Conservation (phyloP, 2,888 invertebrate genomes). For the Dimorphilus gyrociliatus region DNA sequence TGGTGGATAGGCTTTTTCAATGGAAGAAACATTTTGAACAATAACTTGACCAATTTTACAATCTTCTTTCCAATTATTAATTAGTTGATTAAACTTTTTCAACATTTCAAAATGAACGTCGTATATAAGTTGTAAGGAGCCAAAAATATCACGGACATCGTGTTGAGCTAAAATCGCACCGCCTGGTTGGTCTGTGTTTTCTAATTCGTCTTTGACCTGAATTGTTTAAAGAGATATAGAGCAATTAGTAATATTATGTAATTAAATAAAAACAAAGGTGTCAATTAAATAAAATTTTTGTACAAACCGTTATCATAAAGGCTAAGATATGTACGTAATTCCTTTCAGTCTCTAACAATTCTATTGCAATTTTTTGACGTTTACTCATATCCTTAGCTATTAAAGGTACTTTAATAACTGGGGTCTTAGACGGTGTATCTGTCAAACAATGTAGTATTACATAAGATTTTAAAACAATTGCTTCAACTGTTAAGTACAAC, state of each 20-base stretch:
- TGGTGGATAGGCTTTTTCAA: slow-evolving; percentile 77
- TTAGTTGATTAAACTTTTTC: slow-evolving; percentile 44
- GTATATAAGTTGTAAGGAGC: slow-evolving; percentile 81
- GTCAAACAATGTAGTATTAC: no score
- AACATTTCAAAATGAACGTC: slow-evolving; percentile 68
- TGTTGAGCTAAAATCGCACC: slow-evolving; percentile 44
- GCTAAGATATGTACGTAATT: slow-evolving; percentile 90
- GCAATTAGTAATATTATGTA: no score
- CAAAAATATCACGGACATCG: slow-evolving; percentile 84
- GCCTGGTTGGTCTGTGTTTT: slow-evolving; percentile 64
- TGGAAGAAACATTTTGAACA: slow-evolving; percentile 50
- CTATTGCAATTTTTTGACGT: slow-evolving; percentile 39
- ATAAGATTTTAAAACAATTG: no score
- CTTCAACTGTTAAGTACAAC: no score
- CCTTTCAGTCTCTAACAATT: slow-evolving; percentile 84
- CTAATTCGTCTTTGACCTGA: slow-evolving; percentile 61
- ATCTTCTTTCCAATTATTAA: slow-evolving; percentile 72
- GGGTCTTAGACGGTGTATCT: no score
- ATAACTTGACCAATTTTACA: slow-evolving; percentile 70
- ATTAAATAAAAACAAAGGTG: slow-evolving; percentile 1
- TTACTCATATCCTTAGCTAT: slow-evolving; percentile 10
- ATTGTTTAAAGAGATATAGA: slow-evolving; percentile 1
- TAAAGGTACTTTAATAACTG: no score
- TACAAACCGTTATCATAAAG: slow-evolving; percentile 62
- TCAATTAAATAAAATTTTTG: background rate